Conservation (phyloP, 2,113 vertebrate genomes). For the Cyprinodon tularosa region DNA sequence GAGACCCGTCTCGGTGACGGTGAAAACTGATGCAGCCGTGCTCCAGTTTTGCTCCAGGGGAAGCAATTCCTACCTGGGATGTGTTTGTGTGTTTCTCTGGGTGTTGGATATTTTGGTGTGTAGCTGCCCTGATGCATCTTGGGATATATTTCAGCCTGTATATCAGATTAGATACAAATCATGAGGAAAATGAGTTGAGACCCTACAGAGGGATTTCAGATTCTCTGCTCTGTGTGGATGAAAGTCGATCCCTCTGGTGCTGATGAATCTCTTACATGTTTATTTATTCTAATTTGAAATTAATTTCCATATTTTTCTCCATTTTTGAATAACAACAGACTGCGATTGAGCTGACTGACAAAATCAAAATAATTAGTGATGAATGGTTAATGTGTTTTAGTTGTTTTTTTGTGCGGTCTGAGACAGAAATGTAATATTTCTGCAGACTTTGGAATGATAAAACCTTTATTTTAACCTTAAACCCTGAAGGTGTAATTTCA, state of each 20-base stretch:
- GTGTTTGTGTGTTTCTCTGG: constrained; percentile 10
- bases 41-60: too few relatives aligned
- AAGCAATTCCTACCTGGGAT: not conserved
- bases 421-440: not conserved
- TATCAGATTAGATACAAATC: not conserved
- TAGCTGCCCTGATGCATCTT: constrained; percentile 6
- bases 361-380: too few relatives aligned
- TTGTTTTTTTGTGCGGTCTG: not conserved
- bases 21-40: not conserved
- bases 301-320: not conserved
- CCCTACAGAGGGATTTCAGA: not conserved
- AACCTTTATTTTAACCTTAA: too few relatives aligned
- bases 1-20: not conserved
- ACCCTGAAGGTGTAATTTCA: not conserved
- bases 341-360: too few relatives aligned
- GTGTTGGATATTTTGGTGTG: not conserved
- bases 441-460: too few relatives aligned
- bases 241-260: not conserved
- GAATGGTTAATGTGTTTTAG: not conserved
- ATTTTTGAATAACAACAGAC: not conserved
- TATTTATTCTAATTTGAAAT: too few relatives aligned
- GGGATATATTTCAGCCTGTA: constrained; percentile 17
- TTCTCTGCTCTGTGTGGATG: not conserved
- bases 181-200: not conserved
- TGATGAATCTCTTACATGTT: too few relatives aligned